Base-by-base conservation (phyloP, 2,797 vertebrate species). In the Fistularia tabacaria region DNA sequence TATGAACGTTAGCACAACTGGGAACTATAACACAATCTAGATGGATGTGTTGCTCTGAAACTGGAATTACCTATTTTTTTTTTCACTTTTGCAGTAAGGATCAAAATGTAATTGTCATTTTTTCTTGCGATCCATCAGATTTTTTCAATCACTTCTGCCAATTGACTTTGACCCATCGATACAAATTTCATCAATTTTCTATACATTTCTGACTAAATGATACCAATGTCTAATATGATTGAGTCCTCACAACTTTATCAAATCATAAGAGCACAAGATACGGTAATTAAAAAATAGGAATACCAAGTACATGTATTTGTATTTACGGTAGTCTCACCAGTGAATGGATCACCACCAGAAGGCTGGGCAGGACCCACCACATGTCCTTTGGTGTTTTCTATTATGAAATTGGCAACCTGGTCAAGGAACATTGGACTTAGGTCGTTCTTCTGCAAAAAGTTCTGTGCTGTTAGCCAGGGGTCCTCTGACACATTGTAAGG, bases 351-450 rank as follows among this genome's bases (percentile, higher is more conserved):
- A 6, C 89, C 91, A 69, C 82, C 89, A 1, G 80, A 69, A 9
- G 87, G 64, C 45, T 82, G 90, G 10, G 90, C 85, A 48, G 82
- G 75, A 59, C 91, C 90, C 40, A 95, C 57, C 3, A 84, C 92
- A 52, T 94, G 93, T 38, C 94, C 95, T 83, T 94, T 95, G 39
- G 95, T 96, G 81, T 99, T 99, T 73, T 98, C 93, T 7, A 97
- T 94, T 66, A 99, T 99, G 81, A 99, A 99, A 75, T 98, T 95
- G 70, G 97, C 97, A 64, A 99, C 97, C 73, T 99, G 97, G 91
- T 99, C 97, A 51, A 99, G 87, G 87, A 99, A 99, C 93, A 94
- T 93, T 38, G 96, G 91, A 81, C 93, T 97, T 49, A 99, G 86
- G 82, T 98, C 94, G 65, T 99, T 97, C 86, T 91, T 97, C 85